Conservation (phyloP, 2,113 vertebrate species). For the Pterocles orientalis region DNA sequence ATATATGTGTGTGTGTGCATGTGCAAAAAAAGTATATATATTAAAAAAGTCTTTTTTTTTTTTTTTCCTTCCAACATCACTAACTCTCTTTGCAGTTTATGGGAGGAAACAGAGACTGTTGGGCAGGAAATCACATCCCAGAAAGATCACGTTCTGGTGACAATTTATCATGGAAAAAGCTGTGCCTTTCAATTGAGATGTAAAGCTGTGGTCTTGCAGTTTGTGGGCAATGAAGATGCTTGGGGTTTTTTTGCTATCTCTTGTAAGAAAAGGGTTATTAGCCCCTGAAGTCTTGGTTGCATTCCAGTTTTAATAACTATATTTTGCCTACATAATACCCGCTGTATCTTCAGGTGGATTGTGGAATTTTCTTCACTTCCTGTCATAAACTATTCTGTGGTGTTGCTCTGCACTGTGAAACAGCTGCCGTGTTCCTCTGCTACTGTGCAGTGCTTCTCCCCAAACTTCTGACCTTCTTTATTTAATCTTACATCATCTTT, state of each 20-base stretch:
- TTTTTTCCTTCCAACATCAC: not conserved
- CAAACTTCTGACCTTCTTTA: conserved; percentile 60
- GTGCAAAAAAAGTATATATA: not conserved
- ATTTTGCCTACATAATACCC: conserved; percentile 48
- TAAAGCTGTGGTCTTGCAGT: conserved; percentile 23
- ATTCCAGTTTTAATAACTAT: conserved; percentile 60
- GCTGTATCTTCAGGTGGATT: conserved; percentile 57
- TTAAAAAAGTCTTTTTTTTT: not conserved
- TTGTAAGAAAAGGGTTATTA: conserved; percentile 57
- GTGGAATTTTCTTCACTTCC: conserved; percentile 56
- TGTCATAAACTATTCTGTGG: conserved; percentile 43
- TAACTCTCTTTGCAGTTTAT: conserved; percentile 1
- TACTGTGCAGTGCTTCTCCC: conserved; percentile 30
- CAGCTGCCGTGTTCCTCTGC: conserved; percentile 39
- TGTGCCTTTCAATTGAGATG: conserved; percentile 20
- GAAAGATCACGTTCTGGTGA: conserved; percentile 49
- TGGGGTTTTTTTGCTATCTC: conserved; percentile 40
- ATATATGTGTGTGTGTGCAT: not conserved
- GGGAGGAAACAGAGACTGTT: conserved; percentile 30
- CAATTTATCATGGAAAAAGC: conserved; percentile 37
- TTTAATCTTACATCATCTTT: conserved; percentile 39
- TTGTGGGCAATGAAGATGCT: conserved; percentile 46
- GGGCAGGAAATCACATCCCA: conserved; percentile 35
- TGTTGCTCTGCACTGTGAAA: not conserved
- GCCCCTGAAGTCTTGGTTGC: conserved; percentile 51